Evolutionary conservation across 2,113 vertebrate species (phyloP), one percentile per base, ranked within the genome.

Genomic region (Apteryx owenii): DNA sequence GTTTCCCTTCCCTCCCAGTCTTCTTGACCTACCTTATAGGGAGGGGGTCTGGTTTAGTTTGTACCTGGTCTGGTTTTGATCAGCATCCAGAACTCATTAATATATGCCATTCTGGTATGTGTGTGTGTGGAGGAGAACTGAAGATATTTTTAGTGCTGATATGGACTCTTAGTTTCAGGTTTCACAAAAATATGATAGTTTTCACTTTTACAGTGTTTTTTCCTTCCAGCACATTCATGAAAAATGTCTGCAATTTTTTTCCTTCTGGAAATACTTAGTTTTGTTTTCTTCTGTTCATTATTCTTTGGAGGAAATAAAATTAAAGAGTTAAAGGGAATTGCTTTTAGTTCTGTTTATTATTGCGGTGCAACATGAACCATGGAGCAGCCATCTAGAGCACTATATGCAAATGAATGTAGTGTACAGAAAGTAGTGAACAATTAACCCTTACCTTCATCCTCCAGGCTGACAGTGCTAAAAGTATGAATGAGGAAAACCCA

Each of bases 1-100:
- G 85, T 96, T 93, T 95, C 79, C 53, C 51, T 95, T 95, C 56
- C 85, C 85, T 97, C 93, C 72, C 79, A 79, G 38, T 93, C 62
- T 73, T 77, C 56, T 90, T 95, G 95, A 96, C 96, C 97, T 96
- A 96, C 93, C 96, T 96, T 83, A 72, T 36, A 9, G 18, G 38
- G 88, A 65, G 65, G 90, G 83, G 85, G 85, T 93, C 54, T 76
- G 64, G 51, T 86, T 91, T 76, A 78, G 20, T 93, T 95, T 78
- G 38, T 94, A 90, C 82, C 88, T 96, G 85, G 60, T 84, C 82
- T 95, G 69, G 42, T 90, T 88, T 96, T 85, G 76, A 26, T 93
- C 58, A 88, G 79, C 50, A 44, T 85, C 85, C 68, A 90, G 88
- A 94, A 81, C 22, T 21, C 64, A 83, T 95, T 68, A 70, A 48